phyloP scores from a whole-genome alignment of 2,888 invertebrate genomes.

The Athrips mouffetella region DNA sequence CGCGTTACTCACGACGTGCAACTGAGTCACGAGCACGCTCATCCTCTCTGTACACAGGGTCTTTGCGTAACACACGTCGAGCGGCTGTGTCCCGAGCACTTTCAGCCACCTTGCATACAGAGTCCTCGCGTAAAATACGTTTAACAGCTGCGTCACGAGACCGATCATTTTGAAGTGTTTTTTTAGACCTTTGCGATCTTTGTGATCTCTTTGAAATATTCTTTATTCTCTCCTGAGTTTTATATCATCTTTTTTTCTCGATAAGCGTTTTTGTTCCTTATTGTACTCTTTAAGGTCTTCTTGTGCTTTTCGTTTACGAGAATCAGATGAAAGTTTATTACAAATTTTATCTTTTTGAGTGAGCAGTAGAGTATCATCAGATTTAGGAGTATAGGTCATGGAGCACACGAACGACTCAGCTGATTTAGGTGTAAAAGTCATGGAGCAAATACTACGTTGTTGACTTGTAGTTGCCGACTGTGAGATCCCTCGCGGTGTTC shows the following conservation, averaged over 20 bases:
- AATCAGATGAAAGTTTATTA: conserved; percentile 1
- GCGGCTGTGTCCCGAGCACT: conserved; percentile 11
- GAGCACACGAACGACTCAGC: conserved; percentile 5
- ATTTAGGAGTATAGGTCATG: neutral
- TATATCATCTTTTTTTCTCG: conserved; percentile 21
- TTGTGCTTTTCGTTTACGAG: conserved; percentile 11
- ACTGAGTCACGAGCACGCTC: no score
- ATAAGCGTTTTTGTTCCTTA: conserved; percentile 11
- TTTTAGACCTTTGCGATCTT: conserved; percentile 4
- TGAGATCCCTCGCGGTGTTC: no score
- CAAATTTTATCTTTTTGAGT: no score
- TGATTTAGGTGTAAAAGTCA: conserved; percentile 5
- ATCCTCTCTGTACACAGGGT: neutral
- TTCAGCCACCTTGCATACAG: conserved; percentile 4
- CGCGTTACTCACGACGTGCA: no score
- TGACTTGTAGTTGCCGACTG: no score
- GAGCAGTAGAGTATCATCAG: no score
- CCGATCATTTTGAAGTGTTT: conserved; percentile 4
- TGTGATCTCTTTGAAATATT: conserved; percentile 5
- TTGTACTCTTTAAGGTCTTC: conserved; percentile 31
- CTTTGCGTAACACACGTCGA: conserved; percentile 9
- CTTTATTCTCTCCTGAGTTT: conserved; percentile 21
- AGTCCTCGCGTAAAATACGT: conserved; percentile 12
- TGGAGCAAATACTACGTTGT: neutral
- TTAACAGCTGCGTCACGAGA: conserved; percentile 9